Evolutionary conservation across 1,140 invertebrate genomes (phyloP), one percentile per base, ranked within the genome.

Genomic region (Cephus cinctus): DNA sequence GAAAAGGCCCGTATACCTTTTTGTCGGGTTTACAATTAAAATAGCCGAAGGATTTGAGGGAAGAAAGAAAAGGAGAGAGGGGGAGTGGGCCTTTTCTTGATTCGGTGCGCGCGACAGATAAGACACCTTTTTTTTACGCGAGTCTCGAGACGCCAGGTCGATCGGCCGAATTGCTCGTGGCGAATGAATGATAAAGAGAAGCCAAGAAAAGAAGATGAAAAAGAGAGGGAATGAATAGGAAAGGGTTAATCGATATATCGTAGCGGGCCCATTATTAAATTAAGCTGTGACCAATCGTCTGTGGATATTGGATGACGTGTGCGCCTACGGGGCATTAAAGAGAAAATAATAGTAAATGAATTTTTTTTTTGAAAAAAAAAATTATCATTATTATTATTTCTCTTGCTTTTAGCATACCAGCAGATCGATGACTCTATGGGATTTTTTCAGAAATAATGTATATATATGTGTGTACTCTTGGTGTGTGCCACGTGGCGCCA

Each of bases 11-110:
- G 14, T 36, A 34, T 38, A 18, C 34, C 49, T n/a, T n/a, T 62
- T 56, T 62, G 48, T 60, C 22, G 48, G 41, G 2, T 21, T 23
- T 54, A 47, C 54, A 53, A 56, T 51, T 53, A 45, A 52, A 54
- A 56, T 38, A 30, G 22, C 53, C 36, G 47, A n/a, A n/a, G n/a
- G n/a, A n/a, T n/a, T n/a, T n/a, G n/a, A n/a, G n/a, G n/a, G n/a
- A n/a, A n/a, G n/a, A n/a, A n/a, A n/a, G n/a, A n/a, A n/a, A n/a
- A n/a, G n/a, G n/a, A n/a, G n/a, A n/a, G n/a, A n/a, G n/a, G n/a
- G n/a, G n/a, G n/a, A n/a, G n/a, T n/a, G n/a, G n/a, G n/a, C n/a
- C n/a, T n/a, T n/a, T n/a, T n/a, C n/a, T n/a, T n/a, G n/a, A n/a
- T n/a, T 54, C 42, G 45, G 32, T 40, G 20, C 15, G 55, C 46